These are phyloP conservation scores for Drosophila algonquin DNA, from an alignment of 2,888 invertebrate genomes.

Conservation along the genomic window DNA sequence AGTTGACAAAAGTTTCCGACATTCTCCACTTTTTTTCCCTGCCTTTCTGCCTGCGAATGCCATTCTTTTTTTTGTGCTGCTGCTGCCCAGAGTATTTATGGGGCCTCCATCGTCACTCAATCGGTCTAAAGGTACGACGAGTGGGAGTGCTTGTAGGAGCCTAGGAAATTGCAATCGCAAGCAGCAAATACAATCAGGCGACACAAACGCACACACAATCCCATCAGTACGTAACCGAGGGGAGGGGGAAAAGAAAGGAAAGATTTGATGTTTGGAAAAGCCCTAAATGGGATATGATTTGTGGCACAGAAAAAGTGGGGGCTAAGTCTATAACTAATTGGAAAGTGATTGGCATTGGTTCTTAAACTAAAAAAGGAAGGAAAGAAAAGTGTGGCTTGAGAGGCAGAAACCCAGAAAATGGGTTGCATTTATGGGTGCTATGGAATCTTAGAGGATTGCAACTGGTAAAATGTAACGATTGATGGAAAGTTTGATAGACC, in stretches of 20 bases:
- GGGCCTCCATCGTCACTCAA: slow-evolving; percentile 56
- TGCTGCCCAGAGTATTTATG: slow-evolving; percentile 54
- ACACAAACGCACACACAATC: slow-evolving; percentile 38
- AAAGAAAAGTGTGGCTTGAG: not conserved
- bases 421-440: not conserved
- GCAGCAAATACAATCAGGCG: slow-evolving; percentile 61
- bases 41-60: not conserved
- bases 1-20: slow-evolving; percentile 61
- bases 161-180: slow-evolving; percentile 58
- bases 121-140: slow-evolving; percentile 39
- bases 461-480: too few species aligned
- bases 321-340: slow-evolving; percentile 22
- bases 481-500: too few species aligned
- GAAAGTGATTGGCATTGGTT: not conserved
- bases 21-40: slow-evolving; percentile 26
- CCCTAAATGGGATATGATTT: slow-evolving; percentile 34
- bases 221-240: slow-evolving; percentile 10
- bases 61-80: not conserved
- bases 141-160: slow-evolving; percentile 27
- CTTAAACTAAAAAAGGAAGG: not conserved
- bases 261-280: slow-evolving; percentile 32
- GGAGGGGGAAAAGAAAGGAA: slow-evolving; percentile 19
- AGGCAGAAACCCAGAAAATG: not conserved
- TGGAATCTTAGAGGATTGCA: not conserved
- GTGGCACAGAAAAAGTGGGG: slow-evolving; percentile 10